A percentile compares a stretch with the other conserved stretches of the same genome.
Evolutionary conservation across 2,797 vertebrate species (phyloP).

Genomic region (Sarcoramphus papa): DNA sequence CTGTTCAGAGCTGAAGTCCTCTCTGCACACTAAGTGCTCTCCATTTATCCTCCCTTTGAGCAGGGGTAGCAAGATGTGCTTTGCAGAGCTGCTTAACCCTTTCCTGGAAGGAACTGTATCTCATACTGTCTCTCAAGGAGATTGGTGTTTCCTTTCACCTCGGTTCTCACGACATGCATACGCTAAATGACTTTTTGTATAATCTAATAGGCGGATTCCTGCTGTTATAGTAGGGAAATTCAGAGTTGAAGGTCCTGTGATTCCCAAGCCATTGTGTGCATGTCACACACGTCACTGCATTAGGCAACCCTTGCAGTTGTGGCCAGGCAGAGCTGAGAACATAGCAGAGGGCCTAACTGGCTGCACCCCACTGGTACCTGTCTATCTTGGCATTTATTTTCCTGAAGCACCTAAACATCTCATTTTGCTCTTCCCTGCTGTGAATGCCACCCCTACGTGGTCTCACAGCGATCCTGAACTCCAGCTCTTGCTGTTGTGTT

Average conservation of each 20-base stretch:
- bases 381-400: background rate
- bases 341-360: background rate
- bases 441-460: fast-evolving
- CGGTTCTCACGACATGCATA: background rate
- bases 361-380: background rate
- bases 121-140: background rate
- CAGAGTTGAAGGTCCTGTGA: background rate
- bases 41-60: background rate
- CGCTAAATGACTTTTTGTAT: background rate
- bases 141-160: background rate
- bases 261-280: background rate
- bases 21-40: background rate
- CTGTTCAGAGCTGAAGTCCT: background rate
- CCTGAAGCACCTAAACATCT: background rate
- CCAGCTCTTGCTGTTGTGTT: background rate
- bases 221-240: background rate
- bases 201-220: background rate
- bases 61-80: background rate
- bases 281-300: background rate
- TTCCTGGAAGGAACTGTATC: background rate
- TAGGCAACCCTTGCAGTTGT: background rate
- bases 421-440: background rate
- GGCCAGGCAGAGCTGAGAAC: background rate
- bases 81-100: background rate
- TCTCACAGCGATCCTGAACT: background rate